Evolutionary conservation across 2,113 vertebrate species (phyloP).

Genomic region (Amblyornis subalaris): DNA sequence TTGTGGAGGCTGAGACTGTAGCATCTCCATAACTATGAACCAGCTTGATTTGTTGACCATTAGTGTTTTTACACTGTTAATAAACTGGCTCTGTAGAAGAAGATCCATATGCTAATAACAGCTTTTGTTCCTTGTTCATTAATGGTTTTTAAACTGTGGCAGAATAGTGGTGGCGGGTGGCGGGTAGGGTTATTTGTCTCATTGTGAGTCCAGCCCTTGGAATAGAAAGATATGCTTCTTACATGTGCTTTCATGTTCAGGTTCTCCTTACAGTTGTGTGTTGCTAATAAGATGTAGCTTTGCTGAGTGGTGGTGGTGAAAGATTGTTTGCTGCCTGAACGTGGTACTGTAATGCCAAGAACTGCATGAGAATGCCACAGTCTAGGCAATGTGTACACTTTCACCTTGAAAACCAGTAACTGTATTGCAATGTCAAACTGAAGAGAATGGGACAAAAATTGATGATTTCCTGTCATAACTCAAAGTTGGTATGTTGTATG

Average conservation of each 20-base stretch:
- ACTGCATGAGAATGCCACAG: neutral
- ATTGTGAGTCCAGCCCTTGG: neutral
- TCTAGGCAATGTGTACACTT: neutral
- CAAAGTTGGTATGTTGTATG: neutral
- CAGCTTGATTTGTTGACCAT: neutral
- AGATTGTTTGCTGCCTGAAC: neutral
- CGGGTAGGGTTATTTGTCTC: neutral
- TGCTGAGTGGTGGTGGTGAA: neutral
- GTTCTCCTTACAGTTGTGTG: neutral
- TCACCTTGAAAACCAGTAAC: neutral
- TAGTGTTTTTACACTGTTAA: neutral
- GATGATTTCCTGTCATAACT: neutral
- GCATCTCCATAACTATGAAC: neutral
- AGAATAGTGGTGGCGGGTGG: accelerated
- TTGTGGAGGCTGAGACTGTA: neutral
- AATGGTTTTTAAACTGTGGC: neutral
- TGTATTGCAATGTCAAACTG: neutral
- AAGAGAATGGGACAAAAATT: neutral
- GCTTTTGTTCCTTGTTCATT: neutral
- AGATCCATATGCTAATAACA: neutral
- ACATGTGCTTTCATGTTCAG: neutral
- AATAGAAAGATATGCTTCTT: accelerated
- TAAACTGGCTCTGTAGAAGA: neutral
- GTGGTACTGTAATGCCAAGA: neutral
- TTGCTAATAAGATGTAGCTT: neutral